Base-by-base conservation (phyloP, 2,888 invertebrate genomes). In the Perizoma flavofasciatum region DNA sequence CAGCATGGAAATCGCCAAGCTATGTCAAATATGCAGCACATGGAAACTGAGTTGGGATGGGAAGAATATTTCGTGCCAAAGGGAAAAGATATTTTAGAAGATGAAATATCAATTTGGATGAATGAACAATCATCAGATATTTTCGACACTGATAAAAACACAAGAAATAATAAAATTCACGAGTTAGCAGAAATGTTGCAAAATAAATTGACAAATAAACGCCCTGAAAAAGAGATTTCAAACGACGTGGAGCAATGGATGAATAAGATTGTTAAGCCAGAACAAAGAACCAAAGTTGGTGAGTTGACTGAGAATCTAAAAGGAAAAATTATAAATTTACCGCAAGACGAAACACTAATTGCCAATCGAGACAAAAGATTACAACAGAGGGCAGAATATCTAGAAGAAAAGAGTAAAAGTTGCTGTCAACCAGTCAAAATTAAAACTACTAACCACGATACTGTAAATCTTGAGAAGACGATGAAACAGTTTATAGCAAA, bases 101-200 rank as follows among this genome's bases (percentile, higher is more conserved):
- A 85, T 59, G 77, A 81, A 70, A 82, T 85, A 65, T 82, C 82
- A 0, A 74, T 78, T 9, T 85, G 84, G 83, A 72, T 85, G 66
- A 78, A 83, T 62, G 75, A 84, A 57, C 82, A 84, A 62, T 74
- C 81, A 0, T 63, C 74, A 1, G 64, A 75, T 41, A 73, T 82
- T 51, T 80, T 74, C 63, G 34, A 66, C 33, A 61, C 66, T 11
- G 73, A 77, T 40, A 73, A 67, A 65, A 58, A 48, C 5, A 54
- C 47, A 5, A 72, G 72, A 55, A 62, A 69, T 40, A 68, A 72
- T 61, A 64, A 72, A 66, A 62, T 81, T 11, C 73, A 78, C n/a
- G 74, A 80, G 9, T 66, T 85, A 54, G 83, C 81, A 8, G 61
- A 72, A 32, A 68, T 57, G 44, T 35, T 84, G 44, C 72, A 76